A percentile compares a stretch with the other conserved stretches of the same genome.
These are phyloP conservation scores for Danio albolineatus DNA, from an alignment of 2,797 vertebrate genomes.

Conservation along the genomic window DNA sequence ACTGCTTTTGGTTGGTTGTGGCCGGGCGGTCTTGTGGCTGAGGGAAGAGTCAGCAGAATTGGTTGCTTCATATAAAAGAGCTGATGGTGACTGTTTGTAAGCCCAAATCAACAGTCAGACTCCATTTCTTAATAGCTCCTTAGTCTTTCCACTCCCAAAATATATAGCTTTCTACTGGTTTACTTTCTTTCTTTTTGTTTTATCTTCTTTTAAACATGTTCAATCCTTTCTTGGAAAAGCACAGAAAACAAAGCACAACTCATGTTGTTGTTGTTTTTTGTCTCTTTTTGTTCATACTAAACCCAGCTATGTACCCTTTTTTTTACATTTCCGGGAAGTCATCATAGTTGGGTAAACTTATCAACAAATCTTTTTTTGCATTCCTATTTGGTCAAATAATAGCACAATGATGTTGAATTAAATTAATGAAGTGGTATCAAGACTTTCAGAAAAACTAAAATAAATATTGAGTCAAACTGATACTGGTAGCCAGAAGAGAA, in stretches of 20 bases:
- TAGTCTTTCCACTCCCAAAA: conserved; percentile 37
- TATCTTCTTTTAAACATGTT: background rate
- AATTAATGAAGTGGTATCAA: too few species aligned
- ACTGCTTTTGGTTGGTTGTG: background rate
- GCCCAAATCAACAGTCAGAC: conserved; percentile 43
- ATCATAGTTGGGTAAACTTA: too few species aligned
- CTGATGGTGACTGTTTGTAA: conserved; percentile 47
- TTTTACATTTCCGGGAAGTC: too few species aligned
- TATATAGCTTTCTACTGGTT: conserved; percentile 18
- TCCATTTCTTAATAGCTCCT: conserved; percentile 47
- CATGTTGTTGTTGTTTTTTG: background rate
- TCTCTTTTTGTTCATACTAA: background rate
- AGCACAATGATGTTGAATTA: too few species aligned
- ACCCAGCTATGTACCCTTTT: background rate
- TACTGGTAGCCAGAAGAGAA: too few species aligned
- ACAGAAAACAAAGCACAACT: background rate
- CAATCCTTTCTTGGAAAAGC: background rate
- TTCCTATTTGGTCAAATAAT: too few species aligned
- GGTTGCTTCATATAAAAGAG: conserved; percentile 1
- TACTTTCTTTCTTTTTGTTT: background rate
- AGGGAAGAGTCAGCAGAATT: conserved; percentile 11
- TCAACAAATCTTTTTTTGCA: too few species aligned
- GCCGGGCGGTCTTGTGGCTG: conserved; percentile 7
- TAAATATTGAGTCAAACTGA: too few species aligned
- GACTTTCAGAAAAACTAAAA: too few species aligned